Conservation (phyloP, 2,113 vertebrate species). For the Chlorodrepanis virens region DNA sequence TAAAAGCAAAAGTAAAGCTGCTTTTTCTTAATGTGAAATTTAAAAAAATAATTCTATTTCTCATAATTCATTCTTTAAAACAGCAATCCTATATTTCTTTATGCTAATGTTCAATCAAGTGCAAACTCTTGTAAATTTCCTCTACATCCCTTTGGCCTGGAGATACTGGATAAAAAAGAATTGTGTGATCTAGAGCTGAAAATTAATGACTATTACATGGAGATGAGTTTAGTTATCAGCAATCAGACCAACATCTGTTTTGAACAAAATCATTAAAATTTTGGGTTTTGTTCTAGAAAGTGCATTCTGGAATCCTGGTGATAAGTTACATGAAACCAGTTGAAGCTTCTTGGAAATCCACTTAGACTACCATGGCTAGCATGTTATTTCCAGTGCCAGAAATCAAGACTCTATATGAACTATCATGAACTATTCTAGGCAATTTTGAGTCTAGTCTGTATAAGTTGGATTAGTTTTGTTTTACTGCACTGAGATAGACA, state of each 20-base stretch:
- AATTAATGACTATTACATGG: neutral
- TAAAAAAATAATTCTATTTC: neutral
- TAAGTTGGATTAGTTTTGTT: neutral
- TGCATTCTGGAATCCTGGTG: neutral
- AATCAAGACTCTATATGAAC: neutral
- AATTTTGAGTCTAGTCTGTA: neutral
- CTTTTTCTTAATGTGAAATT: neutral
- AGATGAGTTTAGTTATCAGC: neutral
- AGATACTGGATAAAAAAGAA: constrained; percentile 26
- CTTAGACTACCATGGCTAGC: neutral
- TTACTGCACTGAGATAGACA: neutral
- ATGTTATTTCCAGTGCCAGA: neutral
- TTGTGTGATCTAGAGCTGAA: neutral
- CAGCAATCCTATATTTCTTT: neutral
- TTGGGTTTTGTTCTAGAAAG: neutral
- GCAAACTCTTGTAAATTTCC: neutral
- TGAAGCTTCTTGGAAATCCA: neutral
- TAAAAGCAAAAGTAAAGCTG: neutral
- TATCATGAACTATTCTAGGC: neutral
- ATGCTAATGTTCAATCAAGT: neutral
- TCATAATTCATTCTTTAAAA: neutral
- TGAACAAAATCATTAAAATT: neutral
- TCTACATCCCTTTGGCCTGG: neutral
- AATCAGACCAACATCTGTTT: neutral
- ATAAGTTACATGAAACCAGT: neutral